Evolutionary conservation across 30 jellyfish, hydroid and myxozoan species (phyloP), one percentile per base, ranked within the genome.

Genomic region (Rhopilema esculentum): DNA sequence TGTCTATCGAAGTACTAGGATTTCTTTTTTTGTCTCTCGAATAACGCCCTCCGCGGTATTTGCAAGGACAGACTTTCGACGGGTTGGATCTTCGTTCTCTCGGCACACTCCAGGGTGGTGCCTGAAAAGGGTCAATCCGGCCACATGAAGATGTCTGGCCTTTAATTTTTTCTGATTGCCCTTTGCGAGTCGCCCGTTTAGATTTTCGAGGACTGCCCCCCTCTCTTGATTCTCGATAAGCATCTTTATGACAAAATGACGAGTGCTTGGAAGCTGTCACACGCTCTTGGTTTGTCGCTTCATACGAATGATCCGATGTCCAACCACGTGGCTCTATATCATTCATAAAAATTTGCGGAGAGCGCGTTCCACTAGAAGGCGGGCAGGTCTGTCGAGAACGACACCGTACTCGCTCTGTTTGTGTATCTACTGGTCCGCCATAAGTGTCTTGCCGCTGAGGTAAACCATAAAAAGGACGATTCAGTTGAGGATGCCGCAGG

Each of bases 401-500:
- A 7, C 50, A 7, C 70, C 23, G 20, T 19, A 27, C 4, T 16
- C 53, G 84, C 21, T 73, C 40, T 50, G 33, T 0, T 18, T 31
- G 57, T 53, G 29, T 63, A 22, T 80, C 81, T 20, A 26, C 73
- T 40, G 90, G 73, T 0, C 90, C 90, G 21, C 90, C 90, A 50
- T 80, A 80, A 0, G 90, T 80, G 50, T 80, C 90, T 48, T 66
- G 72, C 19, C 90, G 90, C 75, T 80, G 90, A 7, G 90, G 90
- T 57, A 80, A 32, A 21, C 90, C 90, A 65, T 66, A 23, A 18
- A 67, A 12, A 17, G 83, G 90, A 4, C 82, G 82, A 66, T 50
- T 65, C 32, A 4, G 25, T n/a, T 76, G 72, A 26, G 22, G 30
- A 19, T 23, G 73, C 19, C 25, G 82, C 64, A 8, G 32, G 25